These are phyloP conservation scores for Caranx melampygus DNA, from an alignment of 2,113 vertebrate species.

Conservation along the genomic window DNA sequence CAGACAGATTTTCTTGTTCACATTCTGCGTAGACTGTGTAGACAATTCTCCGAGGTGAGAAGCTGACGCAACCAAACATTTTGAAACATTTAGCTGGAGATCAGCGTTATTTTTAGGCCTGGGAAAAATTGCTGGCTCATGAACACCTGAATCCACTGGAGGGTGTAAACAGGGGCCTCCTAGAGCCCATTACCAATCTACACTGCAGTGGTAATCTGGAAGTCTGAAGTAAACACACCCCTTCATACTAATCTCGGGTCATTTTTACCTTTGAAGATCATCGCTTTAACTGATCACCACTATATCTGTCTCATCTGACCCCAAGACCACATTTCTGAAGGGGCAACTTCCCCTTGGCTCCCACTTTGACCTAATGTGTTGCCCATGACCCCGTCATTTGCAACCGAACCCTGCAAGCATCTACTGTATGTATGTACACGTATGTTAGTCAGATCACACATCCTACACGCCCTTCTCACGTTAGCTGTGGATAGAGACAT, in stretches of 20 bases:
- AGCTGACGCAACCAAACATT: slow-evolving; percentile 25
- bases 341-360: slow-evolving; percentile 1
- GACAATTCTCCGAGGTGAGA: slow-evolving; percentile 26
- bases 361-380: slow-evolving; percentile 37
- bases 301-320: slow-evolving; percentile 8
- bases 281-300: slow-evolving; percentile 5
- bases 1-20: slow-evolving; percentile 26
- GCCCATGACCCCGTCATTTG: slow-evolving; percentile 41
- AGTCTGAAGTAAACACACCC: slow-evolving; percentile 17
- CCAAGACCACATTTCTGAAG: slow-evolving; percentile 4
- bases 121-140: slow-evolving; percentile 40
- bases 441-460: slow-evolving; percentile 51
- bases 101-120: slow-evolving; percentile 33
- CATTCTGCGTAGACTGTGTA: slow-evolving; percentile 37
- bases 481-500: slow-evolving; percentile 73
- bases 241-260: slow-evolving; percentile 22
- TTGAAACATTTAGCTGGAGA: slow-evolving; percentile 43
- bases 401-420: slow-evolving; percentile 59
- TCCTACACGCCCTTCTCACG: slow-evolving; percentile 27
- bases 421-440: slow-evolving; percentile 50
- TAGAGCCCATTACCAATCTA: slow-evolving; percentile 12
- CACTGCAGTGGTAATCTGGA: slow-evolving; percentile 21
- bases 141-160: slow-evolving; percentile 16
- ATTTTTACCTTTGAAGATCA: slow-evolving; percentile 28
- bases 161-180: slow-evolving; percentile 16